Conservation (phyloP, 1,140 invertebrate species). For the Saccostrea echinata region DNA sequence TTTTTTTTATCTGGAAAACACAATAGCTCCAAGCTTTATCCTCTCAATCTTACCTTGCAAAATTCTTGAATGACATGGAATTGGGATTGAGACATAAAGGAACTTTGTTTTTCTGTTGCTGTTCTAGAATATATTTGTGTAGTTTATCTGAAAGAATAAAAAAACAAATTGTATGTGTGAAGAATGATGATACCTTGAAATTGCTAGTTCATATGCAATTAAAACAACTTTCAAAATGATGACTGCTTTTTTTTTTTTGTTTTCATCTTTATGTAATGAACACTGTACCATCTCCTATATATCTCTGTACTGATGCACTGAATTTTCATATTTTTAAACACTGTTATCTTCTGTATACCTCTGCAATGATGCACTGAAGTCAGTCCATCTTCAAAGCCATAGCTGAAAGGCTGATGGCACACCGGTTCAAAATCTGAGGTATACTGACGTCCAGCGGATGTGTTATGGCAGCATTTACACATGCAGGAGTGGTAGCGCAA, state of each 20-base stretch:
- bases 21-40: neutral
- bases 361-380: conserved; percentile 95
- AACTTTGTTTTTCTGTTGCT: conserved; percentile 92
- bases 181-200: too few relatives aligned
- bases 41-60: conserved; percentile 94
- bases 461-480: conserved; percentile 96
- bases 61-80: conserved; percentile 99
- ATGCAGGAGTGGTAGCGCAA: conserved; percentile 99
- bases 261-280: too few relatives aligned
- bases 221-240: too few relatives aligned
- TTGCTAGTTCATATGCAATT: too few relatives aligned
- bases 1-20: neutral
- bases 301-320: neutral
- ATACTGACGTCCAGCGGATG: conserved; percentile 87
- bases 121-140: conserved; percentile 98
- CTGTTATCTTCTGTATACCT: conserved; percentile 84
- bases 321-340: neutral
- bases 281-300: too few relatives aligned
- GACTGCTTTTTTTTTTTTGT: too few relatives aligned
- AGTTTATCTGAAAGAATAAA: conserved; percentile 90
- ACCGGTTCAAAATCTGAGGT: conserved; percentile 95
- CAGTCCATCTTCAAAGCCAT: conserved; percentile 96
- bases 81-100: conserved; percentile 99
- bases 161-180: conserved; percentile 50
- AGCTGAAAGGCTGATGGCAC: conserved; percentile 93